Conservation (phyloP, 2,888 invertebrate species). For the Microctonus brassicae region DNA sequence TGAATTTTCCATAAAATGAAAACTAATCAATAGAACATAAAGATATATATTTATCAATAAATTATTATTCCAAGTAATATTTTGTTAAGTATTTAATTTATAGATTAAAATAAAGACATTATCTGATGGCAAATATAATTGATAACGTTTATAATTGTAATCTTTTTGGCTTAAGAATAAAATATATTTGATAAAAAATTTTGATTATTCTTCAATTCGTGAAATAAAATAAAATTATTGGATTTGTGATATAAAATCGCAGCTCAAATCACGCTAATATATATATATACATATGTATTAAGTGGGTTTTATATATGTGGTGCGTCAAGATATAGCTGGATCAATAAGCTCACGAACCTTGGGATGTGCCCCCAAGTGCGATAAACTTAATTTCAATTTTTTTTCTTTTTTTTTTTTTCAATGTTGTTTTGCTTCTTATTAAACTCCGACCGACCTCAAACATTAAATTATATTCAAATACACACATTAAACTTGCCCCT, state of each 20-base stretch:
- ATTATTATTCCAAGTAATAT: too few species aligned
- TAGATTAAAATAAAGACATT: too few species aligned
- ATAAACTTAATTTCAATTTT: slow-evolving; percentile 38
- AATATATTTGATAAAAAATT: too few species aligned
- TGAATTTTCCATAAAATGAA: too few species aligned
- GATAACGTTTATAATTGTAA: too few species aligned
- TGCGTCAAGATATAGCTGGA: slow-evolving; percentile 43
- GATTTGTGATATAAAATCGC: not conserved
- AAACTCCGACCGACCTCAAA: not conserved
- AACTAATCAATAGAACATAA: too few species aligned
- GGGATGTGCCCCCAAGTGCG: slow-evolving; percentile 44
- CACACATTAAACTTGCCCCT: not conserved
- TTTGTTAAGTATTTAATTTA: too few species aligned
- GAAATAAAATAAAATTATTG: too few species aligned
- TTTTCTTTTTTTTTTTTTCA: slow-evolving; percentile 3
- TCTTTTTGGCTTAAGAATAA: too few species aligned
- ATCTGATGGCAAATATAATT: too few species aligned
- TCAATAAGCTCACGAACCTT: slow-evolving; percentile 56
- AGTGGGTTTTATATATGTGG: slow-evolving; percentile 6
- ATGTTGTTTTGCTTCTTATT: not conserved
- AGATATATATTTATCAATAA: too few species aligned
- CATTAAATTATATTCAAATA: slow-evolving; percentile 26
- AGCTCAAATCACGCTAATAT: not conserved
- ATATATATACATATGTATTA: not conserved
- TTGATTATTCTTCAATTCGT: too few species aligned